Percentiles rank a stretch among this genome's conserved stretches.
phyloP scores from a whole-genome alignment of 2,797 vertebrate species.

The Bufotes viridis region DNA sequence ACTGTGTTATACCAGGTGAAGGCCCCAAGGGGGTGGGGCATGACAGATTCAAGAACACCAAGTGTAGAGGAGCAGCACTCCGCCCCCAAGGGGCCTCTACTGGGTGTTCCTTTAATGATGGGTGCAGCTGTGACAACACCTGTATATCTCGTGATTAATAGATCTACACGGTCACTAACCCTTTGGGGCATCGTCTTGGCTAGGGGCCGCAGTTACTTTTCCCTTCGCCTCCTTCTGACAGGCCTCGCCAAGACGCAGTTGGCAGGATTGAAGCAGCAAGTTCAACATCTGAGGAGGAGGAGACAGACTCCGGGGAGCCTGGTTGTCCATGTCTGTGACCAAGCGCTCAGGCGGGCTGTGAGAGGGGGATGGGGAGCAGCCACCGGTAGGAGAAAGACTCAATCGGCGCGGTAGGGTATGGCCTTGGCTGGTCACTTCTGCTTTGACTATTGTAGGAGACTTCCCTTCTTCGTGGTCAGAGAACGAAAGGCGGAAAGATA shows the following conservation, averaged over 20 bases:
- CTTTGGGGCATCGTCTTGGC: constrained; percentile 31
- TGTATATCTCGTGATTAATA: background rate
- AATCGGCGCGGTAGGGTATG: constrained; percentile 52
- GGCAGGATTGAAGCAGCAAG: constrained; percentile 76
- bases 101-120: too few relatives aligned
- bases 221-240: constrained; percentile 76
- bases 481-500: constrained; percentile 70
- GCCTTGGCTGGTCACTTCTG: constrained; percentile 36
- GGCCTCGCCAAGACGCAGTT: constrained; percentile 75
- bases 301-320: constrained; percentile 36
- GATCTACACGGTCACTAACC: constrained; percentile 4
- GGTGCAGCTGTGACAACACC: background rate
- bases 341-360: constrained; percentile 65
- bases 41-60: too few relatives aligned
- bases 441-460: constrained; percentile 24
- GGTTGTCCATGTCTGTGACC: constrained; percentile 60
- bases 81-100: too few relatives aligned
- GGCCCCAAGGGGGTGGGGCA: too few relatives aligned
- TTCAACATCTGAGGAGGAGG: constrained; percentile 79
- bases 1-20: too few relatives aligned
- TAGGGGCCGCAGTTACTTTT: constrained; percentile 65
- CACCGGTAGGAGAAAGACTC: constrained; percentile 36
- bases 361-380: constrained; percentile 62
- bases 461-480: constrained; percentile 55
- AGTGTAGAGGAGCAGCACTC: too few relatives aligned